Evolutionary conservation across 2,888 invertebrate species (phyloP).

Genomic region (Calameuta filiformis): DNA sequence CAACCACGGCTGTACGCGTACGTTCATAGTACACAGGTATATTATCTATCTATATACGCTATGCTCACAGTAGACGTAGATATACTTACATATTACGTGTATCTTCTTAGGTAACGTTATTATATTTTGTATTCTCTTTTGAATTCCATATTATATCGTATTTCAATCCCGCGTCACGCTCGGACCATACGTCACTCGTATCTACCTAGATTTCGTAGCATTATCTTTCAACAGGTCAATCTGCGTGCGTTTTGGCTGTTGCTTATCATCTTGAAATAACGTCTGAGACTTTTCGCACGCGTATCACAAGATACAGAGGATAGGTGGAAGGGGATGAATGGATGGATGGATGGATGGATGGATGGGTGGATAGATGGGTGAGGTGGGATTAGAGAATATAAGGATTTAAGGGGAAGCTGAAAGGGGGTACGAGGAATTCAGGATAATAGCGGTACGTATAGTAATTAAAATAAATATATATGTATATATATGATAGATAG

Average conservation of each 20-base stretch:
- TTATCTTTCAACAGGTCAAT: no score
- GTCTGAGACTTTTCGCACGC: no score
- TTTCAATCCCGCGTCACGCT: constrained; percentile 2
- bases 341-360: not conserved
- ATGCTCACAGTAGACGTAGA: constrained; percentile 44
- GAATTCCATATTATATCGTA: constrained; percentile 12
- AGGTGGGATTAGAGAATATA: no score
- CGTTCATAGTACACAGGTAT: constrained; percentile 45
- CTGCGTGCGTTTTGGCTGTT: no score
- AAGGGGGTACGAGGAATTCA: no score
- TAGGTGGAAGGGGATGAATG: not conserved
- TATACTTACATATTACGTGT: constrained; percentile 30
- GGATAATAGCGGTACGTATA: not conserved
- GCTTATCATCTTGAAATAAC: no score
- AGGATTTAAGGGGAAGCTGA: no score
- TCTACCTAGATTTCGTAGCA: no score
- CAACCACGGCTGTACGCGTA: constrained; percentile 1
- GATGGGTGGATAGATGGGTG: not conserved
- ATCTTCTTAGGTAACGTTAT: constrained; percentile 29
- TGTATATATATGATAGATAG: constrained; percentile 11
- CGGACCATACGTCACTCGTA: no score
- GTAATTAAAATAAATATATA: constrained; percentile 24
- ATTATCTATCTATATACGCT: constrained; percentile 50
- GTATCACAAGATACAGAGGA: no score
- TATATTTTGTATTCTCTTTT: constrained; percentile 13